Conservation (phyloP, 2,113 vertebrate species). For the Mystacornis crossleyi region DNA sequence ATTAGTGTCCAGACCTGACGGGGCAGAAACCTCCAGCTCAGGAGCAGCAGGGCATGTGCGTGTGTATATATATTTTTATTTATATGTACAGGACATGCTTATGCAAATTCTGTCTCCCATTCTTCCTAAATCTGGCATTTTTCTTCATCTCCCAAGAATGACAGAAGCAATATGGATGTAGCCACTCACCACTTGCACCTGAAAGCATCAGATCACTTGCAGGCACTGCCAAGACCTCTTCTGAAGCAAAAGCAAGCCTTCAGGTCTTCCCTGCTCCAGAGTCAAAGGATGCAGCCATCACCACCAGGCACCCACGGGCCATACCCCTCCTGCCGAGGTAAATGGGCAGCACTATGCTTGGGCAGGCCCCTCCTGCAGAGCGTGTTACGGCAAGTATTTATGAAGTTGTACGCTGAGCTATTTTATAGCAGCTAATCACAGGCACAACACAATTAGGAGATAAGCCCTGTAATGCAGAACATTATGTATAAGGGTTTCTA, state of each 20-base stretch:
- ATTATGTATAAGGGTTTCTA: not conserved
- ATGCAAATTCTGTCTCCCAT: not conserved
- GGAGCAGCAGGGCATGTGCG: fast-evolving
- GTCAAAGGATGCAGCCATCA: not conserved
- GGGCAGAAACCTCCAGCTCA: not conserved
- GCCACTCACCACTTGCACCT: not conserved
- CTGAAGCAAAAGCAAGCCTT: not conserved
- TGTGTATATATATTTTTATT: not conserved
- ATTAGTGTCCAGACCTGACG: not conserved
- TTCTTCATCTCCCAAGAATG: not conserved
- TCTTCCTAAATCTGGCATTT: not conserved
- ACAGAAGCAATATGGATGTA: not conserved
- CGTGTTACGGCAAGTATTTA: not conserved
- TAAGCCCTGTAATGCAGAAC: not conserved
- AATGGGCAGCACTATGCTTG: not conserved
- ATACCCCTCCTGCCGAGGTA: not conserved
- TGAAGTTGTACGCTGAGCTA: not conserved
- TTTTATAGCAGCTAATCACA: not conserved
- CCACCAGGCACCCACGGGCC: fast-evolving
- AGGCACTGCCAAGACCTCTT: not conserved
- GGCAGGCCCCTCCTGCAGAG: not conserved
- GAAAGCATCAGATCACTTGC: not conserved
- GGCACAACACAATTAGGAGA: not conserved
- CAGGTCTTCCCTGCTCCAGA: not conserved
- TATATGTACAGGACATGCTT: not conserved